Base-by-base conservation (phyloP, 2,113 vertebrate genomes). In the Myanophis thanlyinensis region DNA sequence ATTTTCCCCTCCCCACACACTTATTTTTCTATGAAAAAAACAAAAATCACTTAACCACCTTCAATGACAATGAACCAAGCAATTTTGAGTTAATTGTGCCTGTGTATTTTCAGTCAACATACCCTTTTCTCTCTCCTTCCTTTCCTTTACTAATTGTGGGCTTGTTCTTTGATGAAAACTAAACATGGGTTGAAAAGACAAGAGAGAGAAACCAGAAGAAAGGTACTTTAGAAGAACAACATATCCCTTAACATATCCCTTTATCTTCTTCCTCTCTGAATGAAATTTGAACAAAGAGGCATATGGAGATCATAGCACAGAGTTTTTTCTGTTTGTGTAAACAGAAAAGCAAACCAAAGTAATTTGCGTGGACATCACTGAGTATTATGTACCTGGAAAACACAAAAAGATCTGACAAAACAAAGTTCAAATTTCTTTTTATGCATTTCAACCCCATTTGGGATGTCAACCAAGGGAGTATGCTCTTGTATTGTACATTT, bases 161-260 rank as follows among this genome's bases (percentile, higher is more conserved):
- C 92, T 90, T 94, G 84, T 95, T 97, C 91, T 95, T 85, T 93
- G 89, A 67, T 92, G 73, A 1, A 20, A 62, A 15, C 87, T 94
- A 91, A 96, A 96, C 94, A 95, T 80, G 0, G 30, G 96, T 97
- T 96, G 91, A 92, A 96, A 94, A 96, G 91, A 91, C 94, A 89
- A 86, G 89, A 94, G 25, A 90, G 53, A 85, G 52, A 90, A 92
- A 94, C 95, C 90, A 87, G 93, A 94, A 92, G 12, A 15, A 89
- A 91, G 93, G 10, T 51, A 73, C 44, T 94, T 90, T 86, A 94
- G 87, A 0, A 23, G 67, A 91, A 91, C 92, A 94, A 85, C 35
- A 80, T 0, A 4, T 88, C 89, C 3, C 47, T 51, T 18, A 73
- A 35, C 13, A 73, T 73, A 35, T 44, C 73, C 73, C 35, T 80